Base-by-base conservation (phyloP, 37 sponge, comb jelly and placozoan species). In the Beroe ovata region DNA sequence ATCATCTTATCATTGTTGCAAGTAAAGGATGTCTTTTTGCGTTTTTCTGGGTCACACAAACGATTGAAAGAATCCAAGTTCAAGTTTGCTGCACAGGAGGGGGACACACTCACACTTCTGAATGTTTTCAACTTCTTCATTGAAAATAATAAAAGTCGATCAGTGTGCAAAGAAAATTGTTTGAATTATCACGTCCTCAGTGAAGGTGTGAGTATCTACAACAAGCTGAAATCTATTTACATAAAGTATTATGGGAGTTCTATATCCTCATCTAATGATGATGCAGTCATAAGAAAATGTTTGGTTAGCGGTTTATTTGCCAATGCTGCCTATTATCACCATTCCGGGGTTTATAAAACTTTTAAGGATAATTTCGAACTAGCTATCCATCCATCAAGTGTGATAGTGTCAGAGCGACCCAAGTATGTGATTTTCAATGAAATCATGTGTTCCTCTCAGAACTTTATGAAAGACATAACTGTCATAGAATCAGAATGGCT, bases 361-460 rank as follows among this genome's bases (percentile, higher is more conserved):
- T 77, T 77, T 35, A 77, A 54, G 41, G 84, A 77, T 54, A 38
- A 77, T 77, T 77, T 77, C 47, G 47, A 77, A 0, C 84, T 77
- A 23, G 25, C 29, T 54, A 77, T 77, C 6, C 84, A 77, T 23
- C 84, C 84, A 33, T 39, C 54, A 4, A 77, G 84, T 77, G 84
- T 77, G 20, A 28, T 77, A 25, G 47, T 77, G 20, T 77, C 84
- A 22, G 84, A 77, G 23, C 41, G 84, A 21, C 84, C 84, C 28
- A 77, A 77, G 23, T 77, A 77, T 77, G 47, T 77, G 26, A 77
- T 77, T 22, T 77, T 77, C 22, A 77, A 77, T 41, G 84, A 77
- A 40, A 35, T 77, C 2, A 20, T 77, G 21, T 33, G 54, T 11
- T 77, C 84, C 38, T 77, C 84, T 19, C 47, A 40, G 11, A 77